Base-by-base conservation (phyloP, 1,140 invertebrate genomes). In the Vanessa tameamea region DNA sequence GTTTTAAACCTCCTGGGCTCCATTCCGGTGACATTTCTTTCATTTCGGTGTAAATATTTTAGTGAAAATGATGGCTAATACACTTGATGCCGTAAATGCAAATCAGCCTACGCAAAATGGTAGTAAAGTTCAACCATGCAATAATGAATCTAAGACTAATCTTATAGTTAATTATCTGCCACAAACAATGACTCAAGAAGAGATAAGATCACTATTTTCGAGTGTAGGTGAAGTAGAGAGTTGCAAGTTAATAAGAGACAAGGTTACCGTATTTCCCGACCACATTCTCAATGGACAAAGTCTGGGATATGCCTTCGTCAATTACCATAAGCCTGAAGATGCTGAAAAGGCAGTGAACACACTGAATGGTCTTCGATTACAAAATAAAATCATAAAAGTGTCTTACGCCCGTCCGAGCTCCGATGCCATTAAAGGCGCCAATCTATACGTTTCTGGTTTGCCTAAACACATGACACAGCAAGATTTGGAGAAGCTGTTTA, bases 301-400 rank as follows among this genome's bases (percentile, higher is more conserved):
- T 89, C 94, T 98, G 79, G 97, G 97, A 57, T 98, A 98, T 93
- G 97, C 97, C 65, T 98, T 98, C 92, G 97, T 98, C 70, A 98
- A 98, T 93, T 98, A 97, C 89, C 95, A 96, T 82, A 94, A 95
- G 77, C 93, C 95, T 55, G 96, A 97, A 89, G 97, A 98, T 93
- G 97, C 97, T 55, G 96, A 97, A 78, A 96, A 97, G 90, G 97
- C 97, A 64, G 97, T 98, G 72, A 96, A 96, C 88, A 96, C 96
- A 72, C 93, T 98, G 66, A 97, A 98, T 93, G 97, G 97, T 69
- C 93, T 98, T 76, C 93, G 96, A 82, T 94, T 98, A 78, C 97
- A 98, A 90, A 98, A 98, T 93, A 98, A 98, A 94, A 97, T 96
- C 71, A 97, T 98, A 82, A 98, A 98, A 96, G 97, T 98, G 78